A percentile compares a stretch with the other conserved stretches of the same genome.
phyloP scores from a whole-genome alignment of 1,140 invertebrate genomes.

The Caenorhabditis tropicalis region DNA sequence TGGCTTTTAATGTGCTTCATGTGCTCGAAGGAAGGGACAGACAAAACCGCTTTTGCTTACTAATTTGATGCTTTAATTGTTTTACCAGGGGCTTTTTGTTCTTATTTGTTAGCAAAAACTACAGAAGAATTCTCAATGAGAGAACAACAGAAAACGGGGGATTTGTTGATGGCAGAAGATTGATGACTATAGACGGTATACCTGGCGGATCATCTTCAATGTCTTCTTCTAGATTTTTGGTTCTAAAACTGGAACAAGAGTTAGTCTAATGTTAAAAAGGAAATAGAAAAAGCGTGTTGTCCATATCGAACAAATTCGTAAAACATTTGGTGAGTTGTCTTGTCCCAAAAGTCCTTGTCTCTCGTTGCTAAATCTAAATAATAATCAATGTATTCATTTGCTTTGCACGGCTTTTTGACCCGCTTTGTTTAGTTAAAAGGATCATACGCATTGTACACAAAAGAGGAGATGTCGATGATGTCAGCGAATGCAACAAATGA shows the following conservation, averaged over 20 bases:
- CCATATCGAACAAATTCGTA: too few relatives aligned
- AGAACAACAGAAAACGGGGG: not conserved
- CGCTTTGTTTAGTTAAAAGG: constrained; percentile 41
- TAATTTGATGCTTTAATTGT: constrained; percentile 44
- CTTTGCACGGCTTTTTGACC: constrained; percentile 39
- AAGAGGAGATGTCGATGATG: constrained; percentile 54
- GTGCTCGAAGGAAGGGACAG: not conserved
- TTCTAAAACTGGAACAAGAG: too few relatives aligned
- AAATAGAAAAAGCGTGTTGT: too few relatives aligned
- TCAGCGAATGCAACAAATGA: constrained; percentile 22
- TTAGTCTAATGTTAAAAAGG: too few relatives aligned
- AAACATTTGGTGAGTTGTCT: too few relatives aligned
- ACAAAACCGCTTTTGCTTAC: not conserved
- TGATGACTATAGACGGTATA: not conserved
- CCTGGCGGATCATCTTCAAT: too few relatives aligned
- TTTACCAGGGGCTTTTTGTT: not conserved
- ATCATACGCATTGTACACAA: constrained; percentile 36
- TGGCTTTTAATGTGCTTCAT: constrained; percentile 45
- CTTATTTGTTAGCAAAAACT: constrained; percentile 13
- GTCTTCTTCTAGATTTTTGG: too few relatives aligned
- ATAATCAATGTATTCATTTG: not conserved
- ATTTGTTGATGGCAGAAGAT: not conserved
- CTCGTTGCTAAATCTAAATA: too few relatives aligned
- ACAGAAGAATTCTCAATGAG: constrained; percentile 43
- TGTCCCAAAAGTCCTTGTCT: not conserved